These are phyloP conservation scores for Deilephila elpenor DNA, from an alignment of 2,888 invertebrate species.

Conservation along the genomic window DNA sequence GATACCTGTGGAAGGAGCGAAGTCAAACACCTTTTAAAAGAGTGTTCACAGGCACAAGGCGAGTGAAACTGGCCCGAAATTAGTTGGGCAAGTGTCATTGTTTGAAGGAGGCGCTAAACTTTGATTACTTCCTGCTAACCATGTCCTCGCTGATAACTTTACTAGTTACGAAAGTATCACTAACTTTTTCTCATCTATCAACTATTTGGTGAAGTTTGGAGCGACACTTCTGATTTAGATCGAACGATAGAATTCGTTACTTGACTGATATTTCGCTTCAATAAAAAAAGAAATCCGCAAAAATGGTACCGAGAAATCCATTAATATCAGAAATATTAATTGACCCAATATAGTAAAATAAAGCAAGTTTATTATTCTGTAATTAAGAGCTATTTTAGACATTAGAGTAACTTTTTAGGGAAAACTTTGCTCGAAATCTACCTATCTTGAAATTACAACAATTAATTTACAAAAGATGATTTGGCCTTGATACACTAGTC, in stretches of 20 bases:
- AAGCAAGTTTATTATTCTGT: too few species aligned
- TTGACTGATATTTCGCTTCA: not conserved
- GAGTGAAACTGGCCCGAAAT: slow-evolving; percentile 47
- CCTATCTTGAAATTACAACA: too few species aligned
- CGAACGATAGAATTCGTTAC: not conserved
- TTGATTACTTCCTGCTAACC: slow-evolving; percentile 32
- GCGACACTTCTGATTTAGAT: not conserved
- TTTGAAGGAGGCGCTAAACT: slow-evolving; percentile 38
- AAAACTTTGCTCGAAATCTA: too few species aligned
- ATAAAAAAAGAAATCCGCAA: not conserved
- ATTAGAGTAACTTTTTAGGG: too few species aligned
- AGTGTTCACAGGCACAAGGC: slow-evolving; percentile 18
- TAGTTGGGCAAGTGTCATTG: slow-evolving; percentile 50
- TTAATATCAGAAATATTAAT: too few species aligned
- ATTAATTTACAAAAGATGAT: too few species aligned
- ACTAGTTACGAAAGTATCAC: slow-evolving; percentile 26
- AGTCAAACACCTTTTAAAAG: slow-evolving; percentile 14
- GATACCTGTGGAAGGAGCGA: slow-evolving; percentile 18
- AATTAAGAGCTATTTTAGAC: too few species aligned
- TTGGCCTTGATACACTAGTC: too few species aligned
- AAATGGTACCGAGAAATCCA: too few species aligned
- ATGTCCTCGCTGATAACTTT: slow-evolving; percentile 16
- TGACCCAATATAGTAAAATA: too few species aligned
- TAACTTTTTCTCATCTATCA: slow-evolving; percentile 30
- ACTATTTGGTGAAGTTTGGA: slow-evolving; percentile 11